A percentile compares a stretch with the other conserved stretches of the same genome.
phyloP scores from a whole-genome alignment of 2,888 invertebrate genomes.

The Chrysomela aeneicollis region DNA sequence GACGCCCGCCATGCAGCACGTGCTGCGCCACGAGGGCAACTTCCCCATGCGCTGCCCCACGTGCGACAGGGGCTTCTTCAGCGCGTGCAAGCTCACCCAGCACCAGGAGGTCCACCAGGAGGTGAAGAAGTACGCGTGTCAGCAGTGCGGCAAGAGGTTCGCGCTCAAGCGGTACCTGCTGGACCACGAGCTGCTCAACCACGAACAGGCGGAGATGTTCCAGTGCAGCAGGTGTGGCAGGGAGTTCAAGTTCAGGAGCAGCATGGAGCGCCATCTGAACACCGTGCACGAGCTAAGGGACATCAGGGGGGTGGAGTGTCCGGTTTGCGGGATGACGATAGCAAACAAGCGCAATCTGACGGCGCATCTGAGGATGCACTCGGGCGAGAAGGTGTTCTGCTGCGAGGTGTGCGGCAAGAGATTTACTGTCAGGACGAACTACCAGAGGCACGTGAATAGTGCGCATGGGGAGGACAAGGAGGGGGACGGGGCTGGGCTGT shows the following conservation, averaged over 20 bases:
- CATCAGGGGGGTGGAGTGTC: slow-evolving; percentile 49
- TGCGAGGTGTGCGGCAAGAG: slow-evolving; percentile 53
- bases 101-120: slow-evolving; percentile 55
- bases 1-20: slow-evolving; percentile 43
- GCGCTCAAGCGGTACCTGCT: slow-evolving; percentile 48
- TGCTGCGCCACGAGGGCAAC: slow-evolving; percentile 46
- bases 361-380: slow-evolving; percentile 54
- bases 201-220: slow-evolving; percentile 50
- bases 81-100: slow-evolving; percentile 42
- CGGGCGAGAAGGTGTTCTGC: slow-evolving; percentile 51
- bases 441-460: slow-evolving; percentile 34
- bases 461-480: too few species aligned
- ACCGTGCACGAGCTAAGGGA: slow-evolving; percentile 53
- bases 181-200: slow-evolving; percentile 51
- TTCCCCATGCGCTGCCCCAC: slow-evolving; percentile 49
- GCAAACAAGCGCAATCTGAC: slow-evolving; percentile 54
- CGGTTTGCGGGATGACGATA: slow-evolving; percentile 50
- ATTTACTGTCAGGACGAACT: slow-evolving; percentile 48
- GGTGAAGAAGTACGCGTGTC: slow-evolving; percentile 52
- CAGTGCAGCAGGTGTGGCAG: slow-evolving; percentile 51
- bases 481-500: too few species aligned
- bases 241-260: slow-evolving; percentile 52
- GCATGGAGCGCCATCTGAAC: slow-evolving; percentile 52
- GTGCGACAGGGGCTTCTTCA: slow-evolving; percentile 52
- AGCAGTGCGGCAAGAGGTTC: slow-evolving; percentile 54